Percentiles rank a stretch among this genome's conserved stretches.
Evolutionary conservation across 2,888 invertebrate genomes (phyloP).

Genomic region (Ornithoptera priamus): DNA sequence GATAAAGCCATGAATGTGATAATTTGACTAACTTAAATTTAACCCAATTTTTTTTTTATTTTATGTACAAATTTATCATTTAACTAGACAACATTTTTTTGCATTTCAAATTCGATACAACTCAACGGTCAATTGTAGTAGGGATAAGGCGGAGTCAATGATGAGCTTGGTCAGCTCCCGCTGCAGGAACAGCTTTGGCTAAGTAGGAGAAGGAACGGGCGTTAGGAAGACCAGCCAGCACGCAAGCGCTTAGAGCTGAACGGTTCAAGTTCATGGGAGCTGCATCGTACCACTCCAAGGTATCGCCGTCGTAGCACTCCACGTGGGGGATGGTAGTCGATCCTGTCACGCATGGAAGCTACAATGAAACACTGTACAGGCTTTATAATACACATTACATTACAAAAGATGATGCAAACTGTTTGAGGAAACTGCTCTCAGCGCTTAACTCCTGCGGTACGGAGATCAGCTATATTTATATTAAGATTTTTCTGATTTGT

Average conservation of each 20-base stretch:
- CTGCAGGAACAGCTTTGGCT: conserved; percentile 72
- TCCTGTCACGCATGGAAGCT: conserved; percentile 59
- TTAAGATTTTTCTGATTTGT: no score
- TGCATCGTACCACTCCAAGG: conserved; percentile 84
- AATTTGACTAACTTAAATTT: no score
- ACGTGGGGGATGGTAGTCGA: conserved; percentile 86
- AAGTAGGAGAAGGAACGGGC: conserved; percentile 83
- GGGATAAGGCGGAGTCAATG: conserved; percentile 39
- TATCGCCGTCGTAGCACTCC: conserved; percentile 87
- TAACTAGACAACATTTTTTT: no score
- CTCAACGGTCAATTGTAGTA: not conserved
- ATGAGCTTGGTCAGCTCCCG: conserved; percentile 71
- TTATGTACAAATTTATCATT: no score
- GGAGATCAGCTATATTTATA: no score
- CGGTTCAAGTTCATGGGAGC: conserved; percentile 90
- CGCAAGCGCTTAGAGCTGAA: conserved; percentile 89
- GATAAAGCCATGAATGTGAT: no score
- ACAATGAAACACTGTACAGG: no score
- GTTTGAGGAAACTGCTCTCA: no score
- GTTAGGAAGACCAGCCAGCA: conserved; percentile 85
- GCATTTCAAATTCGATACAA: not conserved
- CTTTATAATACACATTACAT: no score
- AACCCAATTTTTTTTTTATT: no score
- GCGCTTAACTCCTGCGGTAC: no score
- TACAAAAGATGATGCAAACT: no score